Conservation (phyloP, 2,888 invertebrate genomes). For the Cremastobaeus sp. region DNA sequence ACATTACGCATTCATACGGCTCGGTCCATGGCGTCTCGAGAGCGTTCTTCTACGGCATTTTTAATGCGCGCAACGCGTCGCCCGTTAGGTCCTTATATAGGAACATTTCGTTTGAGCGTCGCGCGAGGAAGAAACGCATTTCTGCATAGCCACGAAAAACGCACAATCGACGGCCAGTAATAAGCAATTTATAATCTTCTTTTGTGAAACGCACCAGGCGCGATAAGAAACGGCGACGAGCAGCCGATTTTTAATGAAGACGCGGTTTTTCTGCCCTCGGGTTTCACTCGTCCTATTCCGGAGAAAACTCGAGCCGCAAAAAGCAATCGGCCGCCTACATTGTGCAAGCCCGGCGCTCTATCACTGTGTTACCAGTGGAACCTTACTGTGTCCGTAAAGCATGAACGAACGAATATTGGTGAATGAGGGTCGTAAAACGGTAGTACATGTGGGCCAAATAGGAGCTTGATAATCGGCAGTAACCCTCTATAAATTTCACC, state of each 20-base stretch:
- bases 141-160: constrained; percentile 22
- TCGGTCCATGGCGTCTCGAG: constrained; percentile 2
- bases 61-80: not conserved
- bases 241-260: constrained; percentile 42
- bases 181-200: constrained; percentile 42
- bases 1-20: too few relatives aligned
- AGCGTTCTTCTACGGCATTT: constrained; percentile 8
- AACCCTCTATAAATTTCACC: constrained; percentile 43
- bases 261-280: constrained; percentile 4
- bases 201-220: constrained; percentile 17
- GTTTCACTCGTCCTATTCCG: too few relatives aligned
- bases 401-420: constrained; percentile 51
- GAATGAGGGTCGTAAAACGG: constrained; percentile 52
- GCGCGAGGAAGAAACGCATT: constrained; percentile 13
- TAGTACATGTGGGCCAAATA: constrained; percentile 40
- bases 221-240: constrained; percentile 23
- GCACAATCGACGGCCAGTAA: constrained; percentile 29
- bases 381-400: constrained; percentile 37
- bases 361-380: constrained; percentile 18
- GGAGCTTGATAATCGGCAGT: constrained; percentile 12
- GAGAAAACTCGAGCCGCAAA: not conserved
- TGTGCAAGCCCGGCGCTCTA: constrained; percentile 2
- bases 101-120: constrained; percentile 5
- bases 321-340: constrained; percentile 10
- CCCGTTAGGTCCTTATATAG: constrained; percentile 36